phyloP scores from a whole-genome alignment of 2,797 vertebrate species.

The Yasuhikotakia modesta region DNA sequence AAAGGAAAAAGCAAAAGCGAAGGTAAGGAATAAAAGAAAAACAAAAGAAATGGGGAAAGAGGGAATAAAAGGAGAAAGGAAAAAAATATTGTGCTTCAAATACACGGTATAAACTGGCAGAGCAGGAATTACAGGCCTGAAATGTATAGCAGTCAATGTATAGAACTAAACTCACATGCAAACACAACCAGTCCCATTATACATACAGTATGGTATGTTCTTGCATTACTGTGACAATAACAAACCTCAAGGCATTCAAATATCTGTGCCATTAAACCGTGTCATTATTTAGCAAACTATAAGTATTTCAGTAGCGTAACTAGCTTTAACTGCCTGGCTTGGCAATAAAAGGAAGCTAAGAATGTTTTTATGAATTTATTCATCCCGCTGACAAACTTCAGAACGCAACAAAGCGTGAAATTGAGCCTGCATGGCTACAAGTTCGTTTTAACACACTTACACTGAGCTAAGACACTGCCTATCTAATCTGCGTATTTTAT shows the following conservation, averaged over 20 bases:
- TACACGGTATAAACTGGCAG: neutral
- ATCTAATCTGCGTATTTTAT: conserved; percentile 37
- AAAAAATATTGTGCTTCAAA: neutral
- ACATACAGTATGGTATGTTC: neutral
- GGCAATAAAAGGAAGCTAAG: neutral
- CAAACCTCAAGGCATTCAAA: neutral
- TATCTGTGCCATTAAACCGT: neutral
- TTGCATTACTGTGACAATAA: neutral
- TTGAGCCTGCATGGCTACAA: neutral
- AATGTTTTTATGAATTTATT: neutral
- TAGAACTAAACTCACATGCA: neutral
- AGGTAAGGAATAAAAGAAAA: neutral
- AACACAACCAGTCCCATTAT: neutral
- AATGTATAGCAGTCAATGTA: neutral
- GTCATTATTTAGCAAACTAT: neutral
- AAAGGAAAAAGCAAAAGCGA: neutral
- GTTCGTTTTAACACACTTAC: neutral
- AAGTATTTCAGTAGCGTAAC: neutral
- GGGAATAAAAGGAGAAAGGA: neutral
- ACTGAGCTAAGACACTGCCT: neutral
- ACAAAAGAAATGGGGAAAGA: neutral
- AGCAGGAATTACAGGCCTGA: neutral
- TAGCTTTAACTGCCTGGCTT: neutral
- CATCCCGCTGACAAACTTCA: neutral
- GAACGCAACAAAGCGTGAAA: neutral